phyloP scores from a whole-genome alignment of 2,113 vertebrate genomes.

The Lycaon pictus region DNA sequence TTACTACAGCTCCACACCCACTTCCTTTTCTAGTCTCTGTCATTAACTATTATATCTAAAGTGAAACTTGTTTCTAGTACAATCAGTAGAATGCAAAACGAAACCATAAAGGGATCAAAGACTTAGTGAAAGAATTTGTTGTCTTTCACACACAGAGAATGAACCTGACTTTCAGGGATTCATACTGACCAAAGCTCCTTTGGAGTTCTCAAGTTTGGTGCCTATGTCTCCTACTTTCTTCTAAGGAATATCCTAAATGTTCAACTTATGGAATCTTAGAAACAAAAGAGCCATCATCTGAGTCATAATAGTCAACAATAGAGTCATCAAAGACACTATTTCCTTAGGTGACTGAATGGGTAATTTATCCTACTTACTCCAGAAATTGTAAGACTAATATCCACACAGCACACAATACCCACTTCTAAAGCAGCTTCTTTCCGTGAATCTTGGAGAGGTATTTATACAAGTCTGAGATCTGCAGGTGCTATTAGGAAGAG shows the following conservation, averaged over 20 bases:
- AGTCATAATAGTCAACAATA: neutral
- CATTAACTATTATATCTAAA: conserved; percentile 78
- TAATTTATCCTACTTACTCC: neutral
- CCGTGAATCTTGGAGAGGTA: neutral
- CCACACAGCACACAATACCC: accelerated
- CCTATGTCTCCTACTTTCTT: neutral
- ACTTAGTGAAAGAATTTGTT: conserved; percentile 70
- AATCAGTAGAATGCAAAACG: conserved; percentile 77
- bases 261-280: neutral
- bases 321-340: neutral
- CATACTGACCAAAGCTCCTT: neutral
- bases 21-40: conserved; percentile 79
- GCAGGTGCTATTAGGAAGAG: neutral
- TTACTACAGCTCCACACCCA: conserved; percentile 78
- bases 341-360: neutral
- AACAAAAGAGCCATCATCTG: neutral
- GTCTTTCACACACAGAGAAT: conserved; percentile 29
- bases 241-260: neutral
- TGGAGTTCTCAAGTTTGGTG: neutral
- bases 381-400: neutral
- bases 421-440: neutral
- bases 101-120: conserved; percentile 72
- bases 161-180: conserved; percentile 26
- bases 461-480: neutral
- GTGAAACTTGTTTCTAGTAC: conserved; percentile 80